Evolutionary conservation across 1,140 invertebrate species (phyloP), one percentile per base, ranked within the genome.

Genomic region (Drosophila dunni): DNA sequence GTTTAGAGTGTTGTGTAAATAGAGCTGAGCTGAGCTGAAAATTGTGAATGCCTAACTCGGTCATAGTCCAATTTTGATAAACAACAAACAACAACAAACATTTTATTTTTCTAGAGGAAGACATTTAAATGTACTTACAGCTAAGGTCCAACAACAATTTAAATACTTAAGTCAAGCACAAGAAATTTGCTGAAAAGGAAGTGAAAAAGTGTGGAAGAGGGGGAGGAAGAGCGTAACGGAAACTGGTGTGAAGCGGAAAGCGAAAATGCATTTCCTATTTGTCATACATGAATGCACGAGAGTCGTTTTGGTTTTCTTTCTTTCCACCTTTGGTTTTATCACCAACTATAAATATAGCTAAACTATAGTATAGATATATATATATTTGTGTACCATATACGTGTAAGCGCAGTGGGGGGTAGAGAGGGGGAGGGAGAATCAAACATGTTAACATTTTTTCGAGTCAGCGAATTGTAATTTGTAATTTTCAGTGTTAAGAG

Each of bases 21-120:
- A 34, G 15, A 38, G 51, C 34, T 13, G 29, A 75, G 79, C 69
- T 56, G 73, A 67, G 56, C 68, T 8, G 15, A 42, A 34, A 73
- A 69, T 53, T 66, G 34, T 64, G 65, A 85, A 74, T 81, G 75
- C 68, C 54, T 72, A 63, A 60, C 64, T 61, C 70, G 64, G 48
- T 54, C 63, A 71, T 86, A 86, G 82, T 86, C 83, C 83, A 86
- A 86, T 88, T 86, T 86, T 88, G n/a, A 88, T 77, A 83, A 71
- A 64, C 53, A 40, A 64, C 24, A 24, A 24, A 24, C 1, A 24
- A 24, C 1, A 24, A 2, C 24, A 60, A 71, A 50, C 44, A 72
- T 78, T 75, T 88, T 85, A 85, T 75, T 75, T 75, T 75, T 75
- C 45, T 78, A 86, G 48, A 33, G 10, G 11, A 51, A 29, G 1